Conservation (phyloP, 2,888 invertebrate species). For the Thyatira batis region DNA sequence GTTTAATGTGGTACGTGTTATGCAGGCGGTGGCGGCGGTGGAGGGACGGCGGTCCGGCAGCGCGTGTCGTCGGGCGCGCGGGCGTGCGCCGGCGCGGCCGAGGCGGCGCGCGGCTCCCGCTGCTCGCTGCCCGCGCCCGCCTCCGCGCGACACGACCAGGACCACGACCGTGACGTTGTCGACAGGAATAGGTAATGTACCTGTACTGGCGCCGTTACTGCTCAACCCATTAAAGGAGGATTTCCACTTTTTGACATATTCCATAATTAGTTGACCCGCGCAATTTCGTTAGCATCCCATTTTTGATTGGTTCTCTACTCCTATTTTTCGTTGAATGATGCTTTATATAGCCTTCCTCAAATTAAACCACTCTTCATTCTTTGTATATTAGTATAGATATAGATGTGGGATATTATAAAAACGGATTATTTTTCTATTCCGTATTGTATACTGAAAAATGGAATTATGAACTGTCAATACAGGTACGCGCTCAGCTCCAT, state of each 20-base stretch:
- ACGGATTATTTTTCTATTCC: too few species aligned
- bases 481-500: constrained; percentile 85
- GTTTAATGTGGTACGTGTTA: constrained; percentile 18
- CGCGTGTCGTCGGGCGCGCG: constrained; percentile 56
- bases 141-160: constrained; percentile 30
- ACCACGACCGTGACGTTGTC: too few species aligned
- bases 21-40: constrained; percentile 25
- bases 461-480: constrained; percentile 14
- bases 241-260: too few species aligned
- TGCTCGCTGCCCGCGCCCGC: constrained; percentile 55
- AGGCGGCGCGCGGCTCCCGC: constrained; percentile 50
- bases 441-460: neutral
- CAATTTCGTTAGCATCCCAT: too few species aligned
- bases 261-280: too few species aligned
- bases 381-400: too few species aligned
- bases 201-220: constrained; percentile 11
- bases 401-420: too few species aligned
- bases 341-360: too few species aligned
- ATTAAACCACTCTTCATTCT: too few species aligned
- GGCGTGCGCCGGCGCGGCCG: constrained; percentile 29
- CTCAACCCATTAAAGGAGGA: neutral
- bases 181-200: constrained; percentile 41
- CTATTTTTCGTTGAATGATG: too few species aligned
- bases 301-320: too few species aligned
- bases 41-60: constrained; percentile 56